A percentile compares a stretch with the other conserved stretches of the same genome.
phyloP scores from a whole-genome alignment of 2,797 vertebrate species.

The Myotis vivesi region DNA sequence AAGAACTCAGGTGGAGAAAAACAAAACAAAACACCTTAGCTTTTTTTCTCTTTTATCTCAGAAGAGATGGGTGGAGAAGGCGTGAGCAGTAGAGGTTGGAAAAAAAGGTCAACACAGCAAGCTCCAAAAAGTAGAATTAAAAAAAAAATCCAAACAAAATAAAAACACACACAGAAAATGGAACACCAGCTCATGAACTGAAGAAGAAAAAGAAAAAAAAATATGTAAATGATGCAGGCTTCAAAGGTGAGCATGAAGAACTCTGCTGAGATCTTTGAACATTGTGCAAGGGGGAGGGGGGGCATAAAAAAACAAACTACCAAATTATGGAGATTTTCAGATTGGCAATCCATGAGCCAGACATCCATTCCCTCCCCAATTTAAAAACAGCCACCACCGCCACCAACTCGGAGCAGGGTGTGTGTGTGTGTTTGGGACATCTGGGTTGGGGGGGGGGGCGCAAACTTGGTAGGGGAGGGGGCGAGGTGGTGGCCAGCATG shows the following conservation, averaged over 20 bases:
- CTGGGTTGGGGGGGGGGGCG: background rate
- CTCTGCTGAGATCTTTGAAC: conserved; percentile 80
- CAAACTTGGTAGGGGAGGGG: conserved; percentile 59
- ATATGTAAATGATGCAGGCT: conserved; percentile 85
- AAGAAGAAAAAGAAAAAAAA: conserved; percentile 83
- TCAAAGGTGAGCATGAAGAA: conserved; percentile 86
- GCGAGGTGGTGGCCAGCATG: conserved; percentile 82
- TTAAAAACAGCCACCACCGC: conserved; percentile 74
- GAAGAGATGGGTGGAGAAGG: conserved; percentile 49
- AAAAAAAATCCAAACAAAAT: conserved; percentile 82
- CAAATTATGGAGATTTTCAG: conserved; percentile 80
- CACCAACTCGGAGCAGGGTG: conserved; percentile 46
- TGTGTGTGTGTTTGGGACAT: conserved; percentile 39
- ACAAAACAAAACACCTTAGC: conserved; percentile 60
- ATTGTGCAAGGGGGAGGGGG: conserved; percentile 62
- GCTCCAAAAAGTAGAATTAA: conserved; percentile 79
- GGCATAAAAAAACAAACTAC: conserved; percentile 62
- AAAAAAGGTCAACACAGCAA: conserved; percentile 78
- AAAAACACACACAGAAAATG: conserved; percentile 72
- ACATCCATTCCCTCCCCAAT: conserved; percentile 73
- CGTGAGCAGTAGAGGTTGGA: conserved; percentile 34
- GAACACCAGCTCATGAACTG: conserved; percentile 82
- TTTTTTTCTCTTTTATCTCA: conserved; percentile 75
- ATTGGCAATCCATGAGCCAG: conserved; percentile 81
- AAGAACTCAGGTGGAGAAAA: conserved; percentile 84